A percentile compares a stretch with the other conserved stretches of the same genome.
These are phyloP conservation scores for Lamellibrachia luymesi DNA, from an alignment of 1,140 invertebrate genomes.

Conservation along the genomic window DNA sequence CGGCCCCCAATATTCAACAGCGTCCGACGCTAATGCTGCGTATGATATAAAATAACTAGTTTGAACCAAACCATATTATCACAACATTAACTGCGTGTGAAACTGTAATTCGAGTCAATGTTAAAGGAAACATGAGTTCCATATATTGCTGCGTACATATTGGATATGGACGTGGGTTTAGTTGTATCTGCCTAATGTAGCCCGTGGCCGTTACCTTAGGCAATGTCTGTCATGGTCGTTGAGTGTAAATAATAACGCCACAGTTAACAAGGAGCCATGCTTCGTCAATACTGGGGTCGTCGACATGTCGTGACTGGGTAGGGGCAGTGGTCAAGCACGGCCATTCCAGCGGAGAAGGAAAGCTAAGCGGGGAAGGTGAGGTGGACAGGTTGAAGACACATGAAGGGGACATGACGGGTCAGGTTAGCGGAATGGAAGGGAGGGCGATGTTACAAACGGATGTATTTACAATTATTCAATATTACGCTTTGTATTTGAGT, in stretches of 20 bases:
- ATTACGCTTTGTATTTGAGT: no score
- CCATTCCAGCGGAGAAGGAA: neutral
- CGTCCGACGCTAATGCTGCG: no score
- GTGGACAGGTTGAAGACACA: no score
- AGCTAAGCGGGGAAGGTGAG: no score
- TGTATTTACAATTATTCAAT: no score
- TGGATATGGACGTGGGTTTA: neutral
- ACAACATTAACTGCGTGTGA: neutral
- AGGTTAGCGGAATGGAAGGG: no score
- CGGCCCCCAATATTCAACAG: no score
- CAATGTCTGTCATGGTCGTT: neutral
- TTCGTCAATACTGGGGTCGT: neutral
- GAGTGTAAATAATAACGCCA: neutral
- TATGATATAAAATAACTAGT: neutral
- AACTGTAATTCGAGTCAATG: neutral
- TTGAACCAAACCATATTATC: neutral
- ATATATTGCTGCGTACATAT: neutral
- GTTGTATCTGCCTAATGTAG: neutral
- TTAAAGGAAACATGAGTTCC: neutral
- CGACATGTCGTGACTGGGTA: neutral
- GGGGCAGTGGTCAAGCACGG: neutral
- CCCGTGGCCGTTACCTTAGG: neutral
- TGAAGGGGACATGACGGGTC: no score
- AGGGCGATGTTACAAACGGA: no score
- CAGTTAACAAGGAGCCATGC: neutral